phyloP scores from a whole-genome alignment of 2,797 vertebrate species.

The Sebastes iracundus region DNA sequence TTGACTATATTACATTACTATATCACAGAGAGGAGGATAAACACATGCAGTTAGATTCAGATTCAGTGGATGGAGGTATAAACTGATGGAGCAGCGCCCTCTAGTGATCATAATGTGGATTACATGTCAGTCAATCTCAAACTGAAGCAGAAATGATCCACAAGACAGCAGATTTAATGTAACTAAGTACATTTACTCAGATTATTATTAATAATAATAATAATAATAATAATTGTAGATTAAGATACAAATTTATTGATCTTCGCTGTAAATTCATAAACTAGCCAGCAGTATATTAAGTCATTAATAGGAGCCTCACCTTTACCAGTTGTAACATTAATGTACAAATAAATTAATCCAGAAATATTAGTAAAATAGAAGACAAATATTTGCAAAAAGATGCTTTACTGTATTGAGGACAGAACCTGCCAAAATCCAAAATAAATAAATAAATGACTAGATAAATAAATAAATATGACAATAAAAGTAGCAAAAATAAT shows the following conservation, averaged over 20 bases:
- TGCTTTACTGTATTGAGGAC: too few species aligned
- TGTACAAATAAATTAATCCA: not conserved
- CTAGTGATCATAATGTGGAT: not conserved
- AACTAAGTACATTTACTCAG: too few species aligned
- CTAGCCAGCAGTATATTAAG: too few species aligned
- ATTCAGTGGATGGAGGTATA: not conserved
- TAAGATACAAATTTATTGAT: not conserved
- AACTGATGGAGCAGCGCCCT: not conserved
- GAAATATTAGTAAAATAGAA: too few species aligned
- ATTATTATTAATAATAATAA: not conserved
- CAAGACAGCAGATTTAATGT: accelerated
- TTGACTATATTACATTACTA: not conserved
- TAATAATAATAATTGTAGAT: not conserved
- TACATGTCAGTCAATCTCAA: not conserved
- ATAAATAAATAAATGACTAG: too few species aligned
- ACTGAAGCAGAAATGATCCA: too few species aligned
- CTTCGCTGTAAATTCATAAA: not conserved
- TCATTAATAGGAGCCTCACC: too few species aligned
- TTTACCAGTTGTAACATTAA: not conserved
- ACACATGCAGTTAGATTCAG: not conserved
- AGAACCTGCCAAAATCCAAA: too few species aligned
- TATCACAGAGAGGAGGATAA: not conserved
- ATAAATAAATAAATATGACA: too few species aligned
- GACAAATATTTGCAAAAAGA: too few species aligned
- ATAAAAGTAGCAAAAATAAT: too few species aligned